Base-by-base conservation (phyloP, 1,140 invertebrate genomes). In the Centruroides sculpturatus region DNA sequence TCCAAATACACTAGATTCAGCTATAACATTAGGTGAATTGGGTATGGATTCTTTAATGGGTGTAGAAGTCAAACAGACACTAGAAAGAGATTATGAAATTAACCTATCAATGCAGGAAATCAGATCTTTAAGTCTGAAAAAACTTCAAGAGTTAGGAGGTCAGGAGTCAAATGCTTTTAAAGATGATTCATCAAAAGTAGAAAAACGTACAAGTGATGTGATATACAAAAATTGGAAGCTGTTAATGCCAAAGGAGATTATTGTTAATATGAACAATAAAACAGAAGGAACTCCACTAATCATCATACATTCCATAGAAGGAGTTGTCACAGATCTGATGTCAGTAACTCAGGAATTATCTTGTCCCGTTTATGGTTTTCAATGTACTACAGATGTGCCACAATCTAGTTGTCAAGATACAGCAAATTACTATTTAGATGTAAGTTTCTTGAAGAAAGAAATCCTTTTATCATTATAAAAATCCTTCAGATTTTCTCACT, bases 1-100 rank as follows among this genome's bases (percentile, higher is more conserved):
- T 69, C 70, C 82, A 0, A 84, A 81, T 59, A 84, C 83, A 55
- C 77, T 96, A 4, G 84, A 86, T 56, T 74, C 81, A 46, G 79
- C 81, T 6, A 80, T 84, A 1, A 87, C 82, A 34, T 75, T 99
- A 6, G 87, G 87, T 11, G 94, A 98, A 72, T 78, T 98, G 7
- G 94, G 95, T 55, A 90, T 98, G 83, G 95, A 98, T 70, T 97
- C 92, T 0, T 76, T 99, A 47, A 98, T 98, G 94, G 92, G 91
- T 59, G 91, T 95, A 0, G 95, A 98, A 78, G 92, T 98, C 62
- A 97, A 97, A 75, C 93, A 98, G 72, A 92, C 87, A 0, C 74
- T 98, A 8, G 93, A 98, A 72, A 80, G 92, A 58, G 89, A 90
- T 66, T 94, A 87, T 74, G 91, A 96, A 73, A 71, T 96, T 36